These are phyloP conservation scores for Diploptera punctata DNA, from an alignment of 2,888 invertebrate genomes.

Conservation along the genomic window DNA sequence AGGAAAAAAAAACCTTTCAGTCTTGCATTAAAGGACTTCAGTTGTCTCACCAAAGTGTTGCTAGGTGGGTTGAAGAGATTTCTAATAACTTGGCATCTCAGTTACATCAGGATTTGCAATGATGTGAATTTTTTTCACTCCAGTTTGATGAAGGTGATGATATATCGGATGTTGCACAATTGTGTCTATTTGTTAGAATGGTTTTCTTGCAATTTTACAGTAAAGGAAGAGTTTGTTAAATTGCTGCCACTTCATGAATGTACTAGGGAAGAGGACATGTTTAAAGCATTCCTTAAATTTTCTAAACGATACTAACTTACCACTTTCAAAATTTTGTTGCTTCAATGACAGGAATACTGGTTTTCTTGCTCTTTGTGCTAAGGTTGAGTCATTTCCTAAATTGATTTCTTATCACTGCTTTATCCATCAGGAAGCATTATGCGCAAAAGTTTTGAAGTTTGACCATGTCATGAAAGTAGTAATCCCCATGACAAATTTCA, in stretches of 20 bases:
- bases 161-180: not conserved
- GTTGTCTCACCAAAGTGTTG: not conserved
- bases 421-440: conserved; percentile 31
- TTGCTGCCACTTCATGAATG: not conserved
- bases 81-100: not conserved
- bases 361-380: not conserved
- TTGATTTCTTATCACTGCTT: conserved; percentile 25
- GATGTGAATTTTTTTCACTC: not conserved
- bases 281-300: conserved; percentile 4
- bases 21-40: too few relatives aligned
- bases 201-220: not conserved
- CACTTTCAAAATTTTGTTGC: not conserved
- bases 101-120: not conserved
- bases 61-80: not conserved
- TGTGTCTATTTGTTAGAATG: not conserved
- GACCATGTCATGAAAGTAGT: conserved; percentile 30
- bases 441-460: conserved; percentile 31
- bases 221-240: conserved; percentile 2
- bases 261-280: conserved; percentile 11
- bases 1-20: too few relatives aligned
- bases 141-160: not conserved
- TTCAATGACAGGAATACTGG: conserved; percentile 15
- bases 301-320: too few relatives aligned
- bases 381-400: conserved; percentile 21
- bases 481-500: conserved; percentile 20